Base-by-base conservation (phyloP, 1,140 invertebrate genomes). In the Pinna nobilis region DNA sequence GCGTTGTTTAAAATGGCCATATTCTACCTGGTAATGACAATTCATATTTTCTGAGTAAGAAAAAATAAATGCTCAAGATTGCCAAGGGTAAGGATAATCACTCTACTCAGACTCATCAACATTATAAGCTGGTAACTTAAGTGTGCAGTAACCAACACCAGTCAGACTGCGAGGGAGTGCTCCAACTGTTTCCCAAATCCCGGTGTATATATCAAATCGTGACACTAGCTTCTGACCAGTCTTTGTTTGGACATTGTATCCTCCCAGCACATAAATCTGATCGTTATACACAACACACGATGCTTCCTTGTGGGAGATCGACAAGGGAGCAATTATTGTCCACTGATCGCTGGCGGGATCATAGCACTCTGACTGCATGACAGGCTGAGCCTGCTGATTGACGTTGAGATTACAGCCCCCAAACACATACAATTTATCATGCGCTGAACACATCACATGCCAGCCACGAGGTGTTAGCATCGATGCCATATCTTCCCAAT, bases 381-480 rank as follows among this genome's bases (percentile, higher is more conserved):
- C 91, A 66, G 92, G 92, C 69, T 94, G 88, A 30, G 92, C 93
- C 74, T 94, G 93, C 85, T 95, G 94, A 79, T 94, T 94, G 64
- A 85, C 85, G 76, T 89, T 89, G 30, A 89, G 78, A 72, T 87
- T 88, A 71, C 94, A 94, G 3, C 91, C 91, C 28, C 94, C 94
- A 68, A 94, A 92, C 20, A 95, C 92, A 85, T 93, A 94, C 2
- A 95, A 86, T 83, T 94, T 92, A 84, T 94, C 94, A 74, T 93
- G 91, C 1, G 84, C 82, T n/a, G 82, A 80, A 75, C 88, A 89
- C 88, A 89, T 88, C 4, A 88, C 88, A 68, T 89, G 88, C 88
- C 88, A 89, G 44, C 88, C 88, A n/a, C 88, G 77, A 28, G 87
- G 83, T 9, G 87, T 86, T 60, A 88, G 73, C 88, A 89, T 89